A percentile compares a stretch with the other conserved stretches of the same genome.
These are phyloP conservation scores for Mayetiola destructor DNA, from an alignment of 2,888 invertebrate species.

Conservation along the genomic window DNA sequence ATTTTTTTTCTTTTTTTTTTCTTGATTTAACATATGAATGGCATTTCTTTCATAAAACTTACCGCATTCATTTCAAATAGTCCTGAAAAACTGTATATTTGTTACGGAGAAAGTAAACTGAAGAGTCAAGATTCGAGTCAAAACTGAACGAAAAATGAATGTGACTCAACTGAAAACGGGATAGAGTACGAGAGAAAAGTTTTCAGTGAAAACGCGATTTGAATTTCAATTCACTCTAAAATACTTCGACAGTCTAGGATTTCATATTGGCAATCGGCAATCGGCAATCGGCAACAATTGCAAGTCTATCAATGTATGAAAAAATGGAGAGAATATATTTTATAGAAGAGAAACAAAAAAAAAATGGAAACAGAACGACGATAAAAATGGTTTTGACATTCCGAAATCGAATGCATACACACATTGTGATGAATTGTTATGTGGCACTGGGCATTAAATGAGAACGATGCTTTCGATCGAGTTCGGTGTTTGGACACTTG, in stretches of 20 bases:
- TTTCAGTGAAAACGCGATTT: conserved; percentile 12
- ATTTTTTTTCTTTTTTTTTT: no score
- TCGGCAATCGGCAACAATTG: no score
- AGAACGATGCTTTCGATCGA: conserved; percentile 1
- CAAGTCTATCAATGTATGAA: no score
- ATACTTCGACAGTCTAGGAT: not conserved
- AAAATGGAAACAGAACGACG: no score
- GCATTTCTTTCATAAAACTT: not conserved
- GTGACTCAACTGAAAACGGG: no score
- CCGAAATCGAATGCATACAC: no score
- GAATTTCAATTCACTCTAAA: conserved; percentile 13
- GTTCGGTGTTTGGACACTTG: not conserved
- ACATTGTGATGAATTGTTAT: no score
- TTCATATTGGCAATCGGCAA: no score
- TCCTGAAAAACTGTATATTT: conserved; percentile 1
- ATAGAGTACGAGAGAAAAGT: conserved; percentile 4
- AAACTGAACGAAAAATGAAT: no score
- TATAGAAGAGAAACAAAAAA: no score
- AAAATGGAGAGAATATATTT: no score
- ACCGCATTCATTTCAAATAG: conserved; percentile 4
- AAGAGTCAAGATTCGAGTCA: not conserved
- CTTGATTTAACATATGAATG: not conserved
- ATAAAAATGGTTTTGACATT: no score
- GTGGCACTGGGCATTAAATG: conserved; percentile 8
- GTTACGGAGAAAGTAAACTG: not conserved